Percentiles rank a stretch among this genome's conserved stretches.
Evolutionary conservation across 1,140 invertebrate species (phyloP).

Genomic region (Bombus pyrosoma): DNA sequence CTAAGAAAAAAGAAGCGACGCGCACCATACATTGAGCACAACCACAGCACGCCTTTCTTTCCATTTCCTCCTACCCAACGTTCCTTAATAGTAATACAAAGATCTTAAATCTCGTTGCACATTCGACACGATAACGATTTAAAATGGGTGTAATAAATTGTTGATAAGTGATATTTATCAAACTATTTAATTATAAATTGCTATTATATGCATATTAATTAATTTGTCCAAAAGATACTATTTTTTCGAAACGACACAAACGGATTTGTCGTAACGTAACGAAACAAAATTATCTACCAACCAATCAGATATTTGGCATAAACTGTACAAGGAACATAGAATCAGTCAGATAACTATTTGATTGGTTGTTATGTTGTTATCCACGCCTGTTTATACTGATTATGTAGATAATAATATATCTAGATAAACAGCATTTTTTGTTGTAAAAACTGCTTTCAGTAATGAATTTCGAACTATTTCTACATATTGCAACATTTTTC

Average conservation of each 20-base stretch:
- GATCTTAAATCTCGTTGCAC: neutral
- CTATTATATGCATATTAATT: slow-evolving; percentile 15
- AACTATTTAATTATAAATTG: slow-evolving; percentile 25
- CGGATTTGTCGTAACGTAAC: slow-evolving; percentile 31
- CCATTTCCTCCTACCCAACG: slow-evolving; percentile 28
- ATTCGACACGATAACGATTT: neutral
- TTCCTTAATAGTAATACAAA: slow-evolving; percentile 1
- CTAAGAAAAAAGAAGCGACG: slow-evolving; percentile 52
- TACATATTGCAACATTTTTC: neutral
- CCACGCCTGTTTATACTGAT: neutral
- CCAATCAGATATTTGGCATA: slow-evolving; percentile 33
- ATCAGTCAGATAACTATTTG: neutral
- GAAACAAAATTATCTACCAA: slow-evolving; percentile 36
- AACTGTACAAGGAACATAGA: slow-evolving; percentile 18
- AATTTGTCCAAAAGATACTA: slow-evolving; percentile 29
- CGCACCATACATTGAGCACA: slow-evolving; percentile 42
- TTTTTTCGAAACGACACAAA: slow-evolving; percentile 42
- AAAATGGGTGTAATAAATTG: neutral
- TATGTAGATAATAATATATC: neutral
- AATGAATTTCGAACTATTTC: neutral
- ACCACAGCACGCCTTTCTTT: slow-evolving; percentile 54
- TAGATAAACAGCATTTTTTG: neutral
- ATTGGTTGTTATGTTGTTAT: slow-evolving; percentile 6
- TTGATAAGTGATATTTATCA: neutral
- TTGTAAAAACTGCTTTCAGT: neutral